phyloP scores from a whole-genome alignment of 1,140 invertebrate genomes.

The Caenorhabditis elegans region DNA sequence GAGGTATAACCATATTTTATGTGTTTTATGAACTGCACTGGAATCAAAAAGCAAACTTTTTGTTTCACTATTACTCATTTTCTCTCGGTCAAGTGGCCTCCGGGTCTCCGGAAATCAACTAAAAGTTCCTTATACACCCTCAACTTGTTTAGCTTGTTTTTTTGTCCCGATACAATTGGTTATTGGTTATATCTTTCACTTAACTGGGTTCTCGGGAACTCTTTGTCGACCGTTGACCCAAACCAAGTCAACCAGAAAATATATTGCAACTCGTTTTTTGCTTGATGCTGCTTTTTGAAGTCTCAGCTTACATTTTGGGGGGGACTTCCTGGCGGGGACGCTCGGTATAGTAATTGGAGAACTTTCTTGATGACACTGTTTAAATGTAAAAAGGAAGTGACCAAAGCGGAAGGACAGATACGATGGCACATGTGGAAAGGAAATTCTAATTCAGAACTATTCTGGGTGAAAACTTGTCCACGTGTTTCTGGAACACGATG shows the following conservation, averaged over 20 bases:
- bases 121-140: conserved; percentile 9
- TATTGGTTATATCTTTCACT: not conserved
- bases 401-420: conserved; percentile 3
- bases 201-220: not conserved
- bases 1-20: not conserved
- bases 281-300: not conserved
- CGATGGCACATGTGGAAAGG: not conserved
- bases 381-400: conserved; percentile 23
- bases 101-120: not conserved
- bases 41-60: not conserved
- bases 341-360: not conserved
- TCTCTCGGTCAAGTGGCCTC: conserved; percentile 3
- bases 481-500: too few species aligned
- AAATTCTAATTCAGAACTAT: too few species aligned
- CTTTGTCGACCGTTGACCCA: not conserved
- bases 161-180: not conserved
- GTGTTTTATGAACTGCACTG: not conserved
- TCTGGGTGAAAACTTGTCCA: too few species aligned
- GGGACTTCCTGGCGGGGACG: not conserved
- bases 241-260: not conserved
- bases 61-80: not conserved
- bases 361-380: conserved; percentile 4
- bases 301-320: not conserved
- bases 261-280: not conserved
- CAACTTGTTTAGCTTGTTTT: not conserved